Conservation (phyloP, 1,140 invertebrate genomes). For the Ceratitis capitata region DNA sequence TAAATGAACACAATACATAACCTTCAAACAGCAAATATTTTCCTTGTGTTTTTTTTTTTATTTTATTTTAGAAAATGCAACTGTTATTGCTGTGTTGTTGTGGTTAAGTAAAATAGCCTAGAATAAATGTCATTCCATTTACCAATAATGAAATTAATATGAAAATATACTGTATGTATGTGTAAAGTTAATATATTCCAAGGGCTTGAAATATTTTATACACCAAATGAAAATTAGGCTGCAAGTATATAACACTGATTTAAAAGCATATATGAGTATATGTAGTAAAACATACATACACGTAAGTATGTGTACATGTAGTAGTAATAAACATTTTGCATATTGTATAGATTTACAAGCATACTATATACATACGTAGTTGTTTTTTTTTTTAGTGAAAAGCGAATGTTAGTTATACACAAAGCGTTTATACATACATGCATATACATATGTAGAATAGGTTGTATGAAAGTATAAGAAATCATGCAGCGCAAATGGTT, state of each 20-base stretch:
- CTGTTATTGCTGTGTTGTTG: background rate
- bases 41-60: background rate
- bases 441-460: background rate
- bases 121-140: constrained; percentile 34
- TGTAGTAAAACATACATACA: background rate
- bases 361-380: background rate
- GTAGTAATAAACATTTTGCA: background rate
- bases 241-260: constrained; percentile 14
- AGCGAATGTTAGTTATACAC: background rate
- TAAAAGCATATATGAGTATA: too few relatives aligned
- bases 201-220: constrained; percentile 32
- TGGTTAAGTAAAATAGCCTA: background rate
- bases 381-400: constrained; percentile 17
- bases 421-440: background rate
- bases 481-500: background rate
- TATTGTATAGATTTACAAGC: constrained; percentile 28
- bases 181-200: background rate
- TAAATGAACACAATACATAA: background rate
- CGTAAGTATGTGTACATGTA: background rate
- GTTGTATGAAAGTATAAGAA: background rate
- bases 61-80: background rate
- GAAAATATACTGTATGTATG: background rate
- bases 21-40: background rate
- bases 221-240: constrained; percentile 17
- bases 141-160: background rate